These are phyloP conservation scores for Microctenopoma steveboyesi DNA, from an alignment of 2,797 vertebrate genomes.

Conservation along the genomic window DNA sequence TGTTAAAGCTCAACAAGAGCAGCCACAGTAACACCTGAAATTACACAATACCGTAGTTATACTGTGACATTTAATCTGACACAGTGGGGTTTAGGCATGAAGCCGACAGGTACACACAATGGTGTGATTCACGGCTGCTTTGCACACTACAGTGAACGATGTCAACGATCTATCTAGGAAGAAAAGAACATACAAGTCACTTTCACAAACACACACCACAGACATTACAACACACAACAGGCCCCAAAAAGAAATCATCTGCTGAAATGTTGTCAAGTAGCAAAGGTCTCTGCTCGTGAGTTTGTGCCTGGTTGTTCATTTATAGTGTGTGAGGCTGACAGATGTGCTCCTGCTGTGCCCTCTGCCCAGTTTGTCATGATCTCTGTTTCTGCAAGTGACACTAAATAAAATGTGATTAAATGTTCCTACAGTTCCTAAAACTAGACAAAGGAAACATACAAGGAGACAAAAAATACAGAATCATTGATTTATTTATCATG, in stretches of 20 bases:
- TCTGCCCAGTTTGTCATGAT: no score
- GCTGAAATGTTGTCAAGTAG: background rate
- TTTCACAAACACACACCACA: background rate
- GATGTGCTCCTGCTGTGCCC: background rate
- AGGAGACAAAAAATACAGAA: no score
- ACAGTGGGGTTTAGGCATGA: background rate
- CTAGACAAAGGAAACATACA: no score
- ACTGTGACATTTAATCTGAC: background rate
- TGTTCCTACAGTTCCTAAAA: no score
- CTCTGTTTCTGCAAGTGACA: no score
- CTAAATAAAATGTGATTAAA: no score
- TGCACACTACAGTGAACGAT: no score
- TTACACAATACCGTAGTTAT: background rate
- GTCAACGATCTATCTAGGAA: constrained; percentile 2
- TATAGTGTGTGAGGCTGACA: background rate
- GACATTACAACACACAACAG: background rate
- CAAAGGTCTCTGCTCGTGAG: constrained; percentile 26
- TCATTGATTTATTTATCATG: no score
- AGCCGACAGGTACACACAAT: background rate
- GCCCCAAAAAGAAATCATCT: background rate
- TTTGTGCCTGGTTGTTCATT: constrained; percentile 51
- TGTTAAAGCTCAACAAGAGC: background rate
- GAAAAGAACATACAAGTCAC: background rate
- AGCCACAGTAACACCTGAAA: background rate
- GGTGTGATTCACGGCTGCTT: no score